A percentile compares a stretch with the other conserved stretches of the same genome.
Evolutionary conservation across 2,113 vertebrate species (phyloP).

Genomic region (Marmota monax): DNA sequence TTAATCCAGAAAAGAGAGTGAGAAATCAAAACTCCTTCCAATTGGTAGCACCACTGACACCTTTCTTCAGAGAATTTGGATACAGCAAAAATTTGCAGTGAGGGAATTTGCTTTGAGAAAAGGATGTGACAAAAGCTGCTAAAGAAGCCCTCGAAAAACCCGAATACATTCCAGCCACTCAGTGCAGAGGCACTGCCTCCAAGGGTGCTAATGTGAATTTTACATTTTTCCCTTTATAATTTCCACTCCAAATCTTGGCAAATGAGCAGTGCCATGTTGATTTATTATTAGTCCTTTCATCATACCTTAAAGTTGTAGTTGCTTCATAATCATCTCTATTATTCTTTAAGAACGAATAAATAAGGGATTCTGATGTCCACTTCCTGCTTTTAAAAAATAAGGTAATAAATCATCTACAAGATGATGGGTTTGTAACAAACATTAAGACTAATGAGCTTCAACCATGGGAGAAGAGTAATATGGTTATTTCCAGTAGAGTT

Average conservation of each 20-base stretch:
- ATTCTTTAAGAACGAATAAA: background rate
- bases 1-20: conserved; percentile 15
- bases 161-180: background rate
- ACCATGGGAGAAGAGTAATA: background rate
- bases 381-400: conserved; percentile 38
- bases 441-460: background rate
- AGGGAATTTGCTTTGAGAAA: conserved; percentile 35
- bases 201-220: background rate
- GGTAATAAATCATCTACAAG: background rate
- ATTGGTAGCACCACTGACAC: background rate
- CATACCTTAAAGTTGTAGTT: background rate
- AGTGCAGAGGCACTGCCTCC: background rate
- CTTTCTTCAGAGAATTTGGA: conserved; percentile 41
- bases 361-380: background rate
- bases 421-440: background rate
- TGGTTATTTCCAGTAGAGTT: background rate
- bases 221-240: background rate
- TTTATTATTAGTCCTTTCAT: conserved; percentile 5
- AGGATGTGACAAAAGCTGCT: background rate
- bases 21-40: conserved; percentile 44
- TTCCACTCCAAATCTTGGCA: conserved; percentile 10
- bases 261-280: background rate
- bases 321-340: background rate
- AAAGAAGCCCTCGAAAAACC: background rate
- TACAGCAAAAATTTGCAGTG: background rate